Evolutionary conservation across 2,113 vertebrate species (phyloP).

Genomic region (Ceratotherium simum): DNA sequence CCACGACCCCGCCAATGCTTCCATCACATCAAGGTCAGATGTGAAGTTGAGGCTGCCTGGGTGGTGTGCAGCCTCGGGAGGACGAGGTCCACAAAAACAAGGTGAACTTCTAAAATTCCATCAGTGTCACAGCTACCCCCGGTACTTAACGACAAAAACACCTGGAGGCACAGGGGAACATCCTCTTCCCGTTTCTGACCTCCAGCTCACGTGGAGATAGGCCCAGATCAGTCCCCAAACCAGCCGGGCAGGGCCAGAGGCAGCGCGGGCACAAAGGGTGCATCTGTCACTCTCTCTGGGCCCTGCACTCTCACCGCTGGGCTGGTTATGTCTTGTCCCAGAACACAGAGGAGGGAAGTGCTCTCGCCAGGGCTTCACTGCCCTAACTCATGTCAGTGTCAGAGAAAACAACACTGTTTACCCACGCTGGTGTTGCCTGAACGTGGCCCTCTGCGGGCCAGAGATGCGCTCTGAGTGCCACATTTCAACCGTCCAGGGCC

Average conservation of each 20-base stretch:
- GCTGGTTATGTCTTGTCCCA: not conserved
- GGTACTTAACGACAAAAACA: not conserved
- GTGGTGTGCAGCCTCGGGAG: accelerated
- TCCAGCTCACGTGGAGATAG: not conserved
- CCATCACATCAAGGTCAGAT: not conserved
- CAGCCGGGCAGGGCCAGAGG: not conserved
- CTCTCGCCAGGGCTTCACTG: not conserved
- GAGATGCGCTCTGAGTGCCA: not conserved
- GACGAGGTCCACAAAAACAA: not conserved
- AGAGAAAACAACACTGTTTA: not conserved
- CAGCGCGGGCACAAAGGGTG: not conserved
- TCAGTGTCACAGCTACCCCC: not conserved
- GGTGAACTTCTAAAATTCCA: not conserved
- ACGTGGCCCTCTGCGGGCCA: not conserved
- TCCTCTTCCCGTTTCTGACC: not conserved
- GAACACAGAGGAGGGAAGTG: not conserved
- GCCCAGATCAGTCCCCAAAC: not conserved
- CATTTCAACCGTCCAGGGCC: not conserved
- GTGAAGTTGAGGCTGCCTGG: not conserved
- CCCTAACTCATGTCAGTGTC: not conserved
- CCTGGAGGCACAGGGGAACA: not conserved
- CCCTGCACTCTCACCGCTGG: not conserved
- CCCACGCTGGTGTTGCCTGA: not conserved
- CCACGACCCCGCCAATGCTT: not conserved
- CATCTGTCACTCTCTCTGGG: not conserved